These are phyloP conservation scores for Heliconius aoede DNA, from an alignment of 2,888 invertebrate species.

Conservation along the genomic window DNA sequence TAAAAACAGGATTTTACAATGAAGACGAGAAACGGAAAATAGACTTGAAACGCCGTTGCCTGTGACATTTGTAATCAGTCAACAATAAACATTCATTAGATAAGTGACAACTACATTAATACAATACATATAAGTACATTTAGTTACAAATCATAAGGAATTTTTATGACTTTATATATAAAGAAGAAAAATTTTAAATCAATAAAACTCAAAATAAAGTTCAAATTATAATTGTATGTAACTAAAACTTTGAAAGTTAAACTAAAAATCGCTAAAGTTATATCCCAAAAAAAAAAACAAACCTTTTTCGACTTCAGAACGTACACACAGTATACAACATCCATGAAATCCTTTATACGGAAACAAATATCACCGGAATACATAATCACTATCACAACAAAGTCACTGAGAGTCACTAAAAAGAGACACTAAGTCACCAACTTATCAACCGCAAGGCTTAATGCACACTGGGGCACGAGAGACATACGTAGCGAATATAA, in stretches of 20 bases:
- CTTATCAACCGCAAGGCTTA: constrained; percentile 34
- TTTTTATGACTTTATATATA: too few species aligned
- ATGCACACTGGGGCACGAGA: constrained; percentile 57
- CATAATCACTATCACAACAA: constrained; percentile 55
- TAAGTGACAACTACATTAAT: background rate
- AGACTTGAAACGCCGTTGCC: constrained; percentile 2
- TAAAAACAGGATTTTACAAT: constrained; percentile 46
- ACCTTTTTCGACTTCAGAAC: constrained; percentile 50
- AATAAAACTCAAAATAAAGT: too few species aligned
- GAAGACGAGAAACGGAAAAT: constrained; percentile 40
- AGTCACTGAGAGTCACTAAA: constrained; percentile 24
- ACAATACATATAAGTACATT: background rate
- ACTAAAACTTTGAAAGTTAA: background rate
- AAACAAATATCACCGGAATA: constrained; percentile 69
- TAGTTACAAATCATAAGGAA: background rate
- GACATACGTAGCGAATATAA: constrained; percentile 63
- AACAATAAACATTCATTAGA: constrained; percentile 11
- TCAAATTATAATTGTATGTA: background rate
- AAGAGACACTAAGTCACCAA: constrained; percentile 26
- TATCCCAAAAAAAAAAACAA: constrained; percentile 24
- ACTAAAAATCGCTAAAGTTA: background rate
- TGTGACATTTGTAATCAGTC: constrained; percentile 30
- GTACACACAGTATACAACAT: constrained; percentile 76
- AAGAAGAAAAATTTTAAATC: too few species aligned
- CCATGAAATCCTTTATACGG: constrained; percentile 73